Conservation (phyloP, 1,140 invertebrate species). For the Colletes latitarsis region DNA sequence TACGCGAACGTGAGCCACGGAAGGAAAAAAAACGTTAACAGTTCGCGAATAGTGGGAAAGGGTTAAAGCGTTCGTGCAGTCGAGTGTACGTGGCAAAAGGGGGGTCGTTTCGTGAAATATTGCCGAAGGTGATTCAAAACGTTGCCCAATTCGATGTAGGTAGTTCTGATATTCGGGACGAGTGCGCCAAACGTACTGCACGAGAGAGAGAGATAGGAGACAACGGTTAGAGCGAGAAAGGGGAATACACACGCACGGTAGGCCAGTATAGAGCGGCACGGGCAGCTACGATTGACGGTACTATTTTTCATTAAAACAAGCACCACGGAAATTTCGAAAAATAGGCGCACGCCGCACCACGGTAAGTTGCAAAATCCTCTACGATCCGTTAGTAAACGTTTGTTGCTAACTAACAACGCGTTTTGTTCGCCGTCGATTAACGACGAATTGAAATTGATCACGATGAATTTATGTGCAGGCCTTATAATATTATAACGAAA, state of each 20-base stretch:
- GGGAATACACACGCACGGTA: conserved; percentile 30
- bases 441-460: conserved; percentile 41
- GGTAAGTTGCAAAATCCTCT: conserved; percentile 1
- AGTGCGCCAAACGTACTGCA: conserved; percentile 31
- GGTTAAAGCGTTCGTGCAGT: background rate
- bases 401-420: background rate
- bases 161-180: conserved; percentile 35
- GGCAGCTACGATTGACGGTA: conserved; percentile 45
- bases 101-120: background rate
- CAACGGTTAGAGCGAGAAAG: background rate
- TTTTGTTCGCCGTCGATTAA: background rate
- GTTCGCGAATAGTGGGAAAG: background rate
- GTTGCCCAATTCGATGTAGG: conserved; percentile 30
- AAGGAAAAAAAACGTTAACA: background rate
- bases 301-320: conserved; percentile 52
- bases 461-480: conserved; percentile 50
- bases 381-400: background rate
- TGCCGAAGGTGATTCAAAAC: conserved; percentile 28
- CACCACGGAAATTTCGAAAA: conserved; percentile 41
- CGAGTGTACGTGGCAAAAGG: too few species aligned
- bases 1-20: too few species aligned
- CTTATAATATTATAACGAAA: conserved; percentile 58
- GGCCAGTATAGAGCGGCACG: conserved; percentile 50
- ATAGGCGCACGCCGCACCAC: conserved; percentile 8
- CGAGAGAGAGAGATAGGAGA: conserved; percentile 29